These are phyloP conservation scores for Mythimna loreyi DNA, from an alignment of 2,888 invertebrate species.

Conservation along the genomic window DNA sequence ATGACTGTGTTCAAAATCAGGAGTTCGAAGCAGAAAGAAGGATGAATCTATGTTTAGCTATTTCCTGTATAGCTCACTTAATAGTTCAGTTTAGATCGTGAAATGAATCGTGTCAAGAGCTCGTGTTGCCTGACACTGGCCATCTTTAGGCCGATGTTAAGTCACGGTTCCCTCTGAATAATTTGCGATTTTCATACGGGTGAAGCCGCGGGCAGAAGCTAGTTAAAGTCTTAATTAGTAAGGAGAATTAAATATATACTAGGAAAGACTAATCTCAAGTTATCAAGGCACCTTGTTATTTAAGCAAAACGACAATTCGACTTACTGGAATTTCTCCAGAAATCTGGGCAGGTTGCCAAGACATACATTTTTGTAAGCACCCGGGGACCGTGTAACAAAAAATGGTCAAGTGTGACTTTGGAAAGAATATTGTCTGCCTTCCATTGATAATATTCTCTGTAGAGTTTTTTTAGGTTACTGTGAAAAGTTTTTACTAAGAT, in stretches of 20 bases:
- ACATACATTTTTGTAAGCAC: conserved; percentile 47
- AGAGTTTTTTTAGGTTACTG: neutral
- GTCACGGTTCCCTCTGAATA: too few species aligned
- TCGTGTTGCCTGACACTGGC: too few species aligned
- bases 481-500: neutral
- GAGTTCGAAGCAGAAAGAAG: too few species aligned
- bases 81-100: too few species aligned
- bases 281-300: conserved; percentile 48
- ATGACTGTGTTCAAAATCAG: too few species aligned
- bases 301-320: conserved; percentile 51
- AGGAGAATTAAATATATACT: conserved; percentile 41
- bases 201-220: neutral
- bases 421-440: conserved; percentile 18
- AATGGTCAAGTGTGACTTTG: conserved; percentile 51
- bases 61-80: too few species aligned
- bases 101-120: too few species aligned
- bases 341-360: conserved; percentile 56
- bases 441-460: conserved; percentile 5
- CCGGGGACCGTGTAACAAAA: conserved; percentile 31
- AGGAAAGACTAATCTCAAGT: conserved; percentile 25
- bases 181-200: too few species aligned
- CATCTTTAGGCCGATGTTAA: too few species aligned
- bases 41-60: too few species aligned
- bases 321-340: conserved; percentile 43
- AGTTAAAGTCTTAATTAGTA: conserved; percentile 28